phyloP scores from a whole-genome alignment of 2,113 vertebrate species.

The Varanus salvator region DNA sequence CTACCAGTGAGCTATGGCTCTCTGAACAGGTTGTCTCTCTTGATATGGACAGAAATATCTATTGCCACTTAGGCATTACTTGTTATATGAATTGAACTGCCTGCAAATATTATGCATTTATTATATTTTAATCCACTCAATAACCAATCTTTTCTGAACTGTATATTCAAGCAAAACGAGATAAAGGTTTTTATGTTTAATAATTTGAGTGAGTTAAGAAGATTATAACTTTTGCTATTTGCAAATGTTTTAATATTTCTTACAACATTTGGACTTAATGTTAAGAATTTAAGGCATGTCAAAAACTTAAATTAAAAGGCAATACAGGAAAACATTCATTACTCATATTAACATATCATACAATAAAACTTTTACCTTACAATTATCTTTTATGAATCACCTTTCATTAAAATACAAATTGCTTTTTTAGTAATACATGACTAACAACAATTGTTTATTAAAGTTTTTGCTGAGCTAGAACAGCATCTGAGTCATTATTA shows the following conservation, averaged over 20 bases:
- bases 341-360: background rate
- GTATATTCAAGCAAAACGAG: background rate
- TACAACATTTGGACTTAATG: background rate
- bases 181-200: background rate
- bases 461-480: background rate
- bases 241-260: background rate
- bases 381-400: background rate
- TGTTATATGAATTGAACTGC: background rate
- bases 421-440: background rate
- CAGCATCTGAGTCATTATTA: background rate
- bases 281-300: background rate
- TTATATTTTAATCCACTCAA: too few species aligned
- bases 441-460: background rate
- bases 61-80: background rate
- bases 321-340: background rate
- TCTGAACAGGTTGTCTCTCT: background rate
- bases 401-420: background rate
- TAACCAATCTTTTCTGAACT: background rate
- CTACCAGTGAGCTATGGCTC: background rate
- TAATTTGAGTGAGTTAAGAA: background rate
- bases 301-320: background rate
- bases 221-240: background rate
- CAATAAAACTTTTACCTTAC: background rate
- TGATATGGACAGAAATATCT: background rate
- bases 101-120: too few species aligned